phyloP scores from a whole-genome alignment of 1,140 invertebrate species.

The Anthonomus grandis region DNA sequence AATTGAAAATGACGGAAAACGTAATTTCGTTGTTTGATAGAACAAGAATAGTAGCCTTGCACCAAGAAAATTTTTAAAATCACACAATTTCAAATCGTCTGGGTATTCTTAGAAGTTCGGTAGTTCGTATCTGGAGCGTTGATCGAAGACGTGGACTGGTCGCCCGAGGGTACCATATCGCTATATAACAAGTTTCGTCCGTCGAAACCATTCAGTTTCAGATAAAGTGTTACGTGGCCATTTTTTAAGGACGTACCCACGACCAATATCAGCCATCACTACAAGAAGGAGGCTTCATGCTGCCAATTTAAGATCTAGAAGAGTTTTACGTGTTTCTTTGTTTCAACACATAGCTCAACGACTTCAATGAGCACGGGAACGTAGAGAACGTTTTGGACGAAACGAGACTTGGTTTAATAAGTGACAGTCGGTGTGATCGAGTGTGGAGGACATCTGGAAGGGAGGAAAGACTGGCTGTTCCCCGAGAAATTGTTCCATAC shows the following conservation, averaged over 20 bases:
- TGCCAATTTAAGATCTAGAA: conserved; percentile 8
- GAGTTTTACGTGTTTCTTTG: conserved; percentile 1
- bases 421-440: conserved; percentile 4
- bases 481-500: conserved; percentile 45
- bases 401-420: conserved; percentile 9
- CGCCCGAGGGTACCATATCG: conserved; percentile 9
- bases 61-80: not conserved
- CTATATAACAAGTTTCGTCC: no score
- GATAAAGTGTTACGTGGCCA: conserved; percentile 3
- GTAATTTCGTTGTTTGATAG: conserved; percentile 7
- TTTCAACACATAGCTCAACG: conserved; percentile 7
- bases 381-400: conserved; percentile 12
- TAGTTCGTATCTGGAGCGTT: not conserved
- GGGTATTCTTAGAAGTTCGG: not conserved
- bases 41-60: not conserved
- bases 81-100: not conserved
- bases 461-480: conserved; percentile 8
- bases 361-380: conserved; percentile 4
- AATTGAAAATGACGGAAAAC: not conserved
- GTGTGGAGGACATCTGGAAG: conserved; percentile 12
- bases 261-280: conserved; percentile 3
- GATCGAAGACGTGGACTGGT: conserved; percentile 11
- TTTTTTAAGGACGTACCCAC: no score
- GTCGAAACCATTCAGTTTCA: conserved; percentile 3
- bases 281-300: conserved; percentile 1